A percentile compares a stretch with the other conserved stretches of the same genome.
Evolutionary conservation across 2,797 vertebrate species (phyloP).

Genomic region (Coluber constrictor): DNA sequence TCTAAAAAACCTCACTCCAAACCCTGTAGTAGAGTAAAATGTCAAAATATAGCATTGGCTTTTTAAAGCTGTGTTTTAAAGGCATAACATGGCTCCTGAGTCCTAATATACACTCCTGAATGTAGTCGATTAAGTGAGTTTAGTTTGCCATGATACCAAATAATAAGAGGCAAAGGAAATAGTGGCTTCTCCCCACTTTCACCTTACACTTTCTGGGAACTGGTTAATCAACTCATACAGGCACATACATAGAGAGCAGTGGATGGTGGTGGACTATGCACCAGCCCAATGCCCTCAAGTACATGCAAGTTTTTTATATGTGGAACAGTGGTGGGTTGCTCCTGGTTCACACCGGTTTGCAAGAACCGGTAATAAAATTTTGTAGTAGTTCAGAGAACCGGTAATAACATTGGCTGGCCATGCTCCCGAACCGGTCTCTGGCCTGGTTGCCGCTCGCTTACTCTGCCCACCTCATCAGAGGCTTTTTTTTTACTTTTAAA

Average conservation of each 20-base stretch:
- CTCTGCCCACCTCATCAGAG: too few species aligned
- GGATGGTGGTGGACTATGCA: not conserved
- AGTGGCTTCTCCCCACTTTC: not conserved
- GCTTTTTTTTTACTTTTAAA: too few species aligned
- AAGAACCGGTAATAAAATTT: too few species aligned
- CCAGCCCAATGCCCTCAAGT: not conserved
- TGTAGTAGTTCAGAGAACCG: too few species aligned
- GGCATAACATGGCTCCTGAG: not conserved
- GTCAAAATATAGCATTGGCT: not conserved
- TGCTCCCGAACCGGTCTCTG: too few species aligned
- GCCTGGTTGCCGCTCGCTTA: too few species aligned
- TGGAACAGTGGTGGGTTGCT: not conserved
- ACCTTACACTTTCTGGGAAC: not conserved
- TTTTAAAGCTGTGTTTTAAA: not conserved
- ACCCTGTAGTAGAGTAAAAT: not conserved
- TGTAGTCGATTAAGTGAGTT: not conserved
- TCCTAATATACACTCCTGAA: too few species aligned
- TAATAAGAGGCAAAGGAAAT: not conserved
- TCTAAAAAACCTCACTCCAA: not conserved
- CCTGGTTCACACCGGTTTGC: too few species aligned
- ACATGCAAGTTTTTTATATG: not conserved
- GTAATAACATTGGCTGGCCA: too few species aligned
- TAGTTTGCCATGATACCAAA: not conserved
- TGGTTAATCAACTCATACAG: too few species aligned
- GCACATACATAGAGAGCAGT: not conserved